Evolutionary conservation across 2,113 vertebrate species (phyloP).

Genomic region (Nansenia antarctica): DNA sequence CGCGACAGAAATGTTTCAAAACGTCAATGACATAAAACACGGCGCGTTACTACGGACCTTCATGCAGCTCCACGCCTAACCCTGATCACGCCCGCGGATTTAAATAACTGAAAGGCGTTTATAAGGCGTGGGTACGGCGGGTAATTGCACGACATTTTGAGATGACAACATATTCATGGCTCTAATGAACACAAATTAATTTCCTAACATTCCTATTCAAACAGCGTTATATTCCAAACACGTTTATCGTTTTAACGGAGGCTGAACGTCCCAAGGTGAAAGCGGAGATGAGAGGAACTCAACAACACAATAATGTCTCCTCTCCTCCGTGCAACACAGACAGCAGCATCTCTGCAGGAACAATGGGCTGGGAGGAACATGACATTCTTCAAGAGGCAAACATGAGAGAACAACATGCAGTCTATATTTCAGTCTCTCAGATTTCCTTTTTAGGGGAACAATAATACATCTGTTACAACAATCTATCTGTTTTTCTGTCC

Average conservation of each 20-base stretch:
- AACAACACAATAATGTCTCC: too few species aligned
- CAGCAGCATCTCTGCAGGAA: too few species aligned
- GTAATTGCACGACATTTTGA: constrained; percentile 3
- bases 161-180: neutral
- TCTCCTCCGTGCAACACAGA: too few species aligned
- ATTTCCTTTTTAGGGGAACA: neutral
- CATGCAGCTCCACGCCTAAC: neutral
- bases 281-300: too few species aligned
- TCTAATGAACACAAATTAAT: neutral
- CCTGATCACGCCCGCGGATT: constrained; percentile 29
- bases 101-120: neutral
- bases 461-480: too few species aligned
- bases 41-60: neutral
- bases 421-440: neutral
- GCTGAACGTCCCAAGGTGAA: too few species aligned
- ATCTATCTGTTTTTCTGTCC: constrained; percentile 14
- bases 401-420: neutral
- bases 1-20: constrained; percentile 13
- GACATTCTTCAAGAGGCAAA: too few species aligned
- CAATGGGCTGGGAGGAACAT: too few species aligned
- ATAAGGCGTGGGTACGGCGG: neutral
- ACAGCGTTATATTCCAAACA: too few species aligned
- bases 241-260: too few species aligned
- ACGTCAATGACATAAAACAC: neutral
- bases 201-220: too few species aligned